These are phyloP conservation scores for Ditylenchus weischeri DNA, from an alignment of 2,888 invertebrate genomes.

Conservation along the genomic window DNA sequence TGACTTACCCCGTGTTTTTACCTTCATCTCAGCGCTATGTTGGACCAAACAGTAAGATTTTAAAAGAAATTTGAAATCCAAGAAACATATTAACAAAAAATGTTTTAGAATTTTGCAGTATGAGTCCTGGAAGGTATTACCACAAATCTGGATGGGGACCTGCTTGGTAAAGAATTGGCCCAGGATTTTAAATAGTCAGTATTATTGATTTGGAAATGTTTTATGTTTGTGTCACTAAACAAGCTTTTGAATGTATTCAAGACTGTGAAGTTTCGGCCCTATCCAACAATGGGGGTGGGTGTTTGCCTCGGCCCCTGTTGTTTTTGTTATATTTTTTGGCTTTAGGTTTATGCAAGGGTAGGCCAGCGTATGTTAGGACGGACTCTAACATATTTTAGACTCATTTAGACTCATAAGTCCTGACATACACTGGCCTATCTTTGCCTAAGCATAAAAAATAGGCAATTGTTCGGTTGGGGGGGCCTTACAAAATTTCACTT, in stretches of 20 bases:
- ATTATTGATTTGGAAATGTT: background rate
- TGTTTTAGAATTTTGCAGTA: background rate
- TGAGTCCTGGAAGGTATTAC: conserved; percentile 30
- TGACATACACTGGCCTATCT: too few relatives aligned
- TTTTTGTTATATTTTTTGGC: too few relatives aligned
- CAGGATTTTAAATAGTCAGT: too few relatives aligned
- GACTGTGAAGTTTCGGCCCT: background rate
- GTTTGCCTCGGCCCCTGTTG: too few relatives aligned
- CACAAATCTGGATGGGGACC: conserved; percentile 44
- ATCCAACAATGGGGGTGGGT: too few relatives aligned
- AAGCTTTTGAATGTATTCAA: background rate
- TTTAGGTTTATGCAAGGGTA: background rate
- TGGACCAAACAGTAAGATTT: conserved; percentile 31
- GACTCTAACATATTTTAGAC: too few relatives aligned
- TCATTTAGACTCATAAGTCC: too few relatives aligned
- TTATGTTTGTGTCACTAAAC: background rate
- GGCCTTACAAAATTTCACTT: too few relatives aligned
- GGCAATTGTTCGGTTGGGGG: too few relatives aligned
- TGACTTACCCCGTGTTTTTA: background rate
- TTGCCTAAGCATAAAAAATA: too few relatives aligned
- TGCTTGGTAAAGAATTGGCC: conserved; percentile 36
- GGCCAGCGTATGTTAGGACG: too few relatives aligned
- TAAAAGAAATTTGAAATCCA: too few relatives aligned
- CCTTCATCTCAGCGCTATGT: conserved; percentile 19
- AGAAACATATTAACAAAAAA: background rate